A percentile compares a stretch with the other conserved stretches of the same genome.
These are phyloP conservation scores for Ancistrus triradiatus DNA, from an alignment of 2,113 vertebrate genomes.

Conservation along the genomic window DNA sequence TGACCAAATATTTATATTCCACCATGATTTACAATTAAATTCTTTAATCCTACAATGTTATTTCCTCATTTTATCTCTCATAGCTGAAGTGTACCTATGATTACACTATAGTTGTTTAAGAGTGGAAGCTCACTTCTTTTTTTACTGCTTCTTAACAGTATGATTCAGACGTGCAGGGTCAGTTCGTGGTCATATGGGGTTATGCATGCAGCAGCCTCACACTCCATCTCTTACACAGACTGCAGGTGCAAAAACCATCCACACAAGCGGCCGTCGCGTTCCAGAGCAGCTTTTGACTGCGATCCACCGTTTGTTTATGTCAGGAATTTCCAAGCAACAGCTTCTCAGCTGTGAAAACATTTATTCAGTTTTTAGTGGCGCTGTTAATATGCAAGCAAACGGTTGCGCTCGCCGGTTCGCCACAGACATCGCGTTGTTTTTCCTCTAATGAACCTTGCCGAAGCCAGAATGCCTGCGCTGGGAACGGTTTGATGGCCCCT, in stretches of 20 bases:
- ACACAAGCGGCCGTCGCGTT: not conserved
- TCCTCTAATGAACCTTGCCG: not conserved
- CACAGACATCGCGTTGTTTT: not conserved
- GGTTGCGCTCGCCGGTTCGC: not conserved
- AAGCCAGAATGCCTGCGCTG: not conserved
- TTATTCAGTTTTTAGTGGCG: conserved; percentile 28
- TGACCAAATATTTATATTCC: too few relatives aligned
- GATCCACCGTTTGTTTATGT: conserved; percentile 26
- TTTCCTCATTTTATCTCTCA: too few relatives aligned
- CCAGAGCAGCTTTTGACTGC: conserved; percentile 19
- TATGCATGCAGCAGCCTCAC: too few relatives aligned
- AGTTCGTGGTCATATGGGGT: conserved; percentile 12
- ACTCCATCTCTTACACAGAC: not conserved
- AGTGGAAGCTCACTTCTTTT: too few relatives aligned
- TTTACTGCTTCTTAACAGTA: conserved; percentile 16
- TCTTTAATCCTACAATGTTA: too few relatives aligned
- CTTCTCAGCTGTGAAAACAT: conserved; percentile 39
- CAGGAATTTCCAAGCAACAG: conserved; percentile 28
- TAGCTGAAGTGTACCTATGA: too few relatives aligned
- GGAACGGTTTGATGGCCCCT: not conserved
- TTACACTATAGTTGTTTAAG: too few relatives aligned
- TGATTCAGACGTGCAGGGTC: conserved; percentile 20
- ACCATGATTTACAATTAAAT: too few relatives aligned
- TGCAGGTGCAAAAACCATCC: conserved; percentile 36
- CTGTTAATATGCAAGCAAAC: conserved; percentile 12